Percentiles rank a stretch among this genome's conserved stretches.
phyloP scores from a whole-genome alignment of 2,113 vertebrate genomes.

The Eretmochelys imbricata region DNA sequence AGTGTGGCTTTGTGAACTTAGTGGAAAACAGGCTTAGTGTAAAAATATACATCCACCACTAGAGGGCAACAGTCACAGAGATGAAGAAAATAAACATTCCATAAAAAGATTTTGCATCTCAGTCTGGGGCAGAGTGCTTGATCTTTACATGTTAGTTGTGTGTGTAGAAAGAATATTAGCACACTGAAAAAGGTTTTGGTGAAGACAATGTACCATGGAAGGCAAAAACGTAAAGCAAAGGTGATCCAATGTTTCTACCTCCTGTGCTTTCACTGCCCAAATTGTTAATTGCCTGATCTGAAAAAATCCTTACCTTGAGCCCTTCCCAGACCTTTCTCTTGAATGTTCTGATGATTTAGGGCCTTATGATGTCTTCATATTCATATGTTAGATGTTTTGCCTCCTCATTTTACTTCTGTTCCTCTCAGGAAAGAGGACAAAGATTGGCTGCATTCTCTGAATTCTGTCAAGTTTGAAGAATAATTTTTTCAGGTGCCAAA shows the following conservation, averaged over 20 bases:
- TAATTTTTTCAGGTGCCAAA: neutral
- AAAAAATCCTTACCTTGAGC: neutral
- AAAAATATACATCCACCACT: neutral
- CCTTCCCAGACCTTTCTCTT: neutral
- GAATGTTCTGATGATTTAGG: neutral
- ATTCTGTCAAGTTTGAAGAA: neutral
- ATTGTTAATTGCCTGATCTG: neutral
- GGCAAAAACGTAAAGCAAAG: neutral
- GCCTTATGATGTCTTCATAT: neutral
- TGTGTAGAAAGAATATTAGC: neutral
- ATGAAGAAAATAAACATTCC: neutral
- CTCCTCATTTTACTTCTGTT: neutral
- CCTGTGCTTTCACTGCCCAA: neutral
- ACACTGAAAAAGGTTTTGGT: neutral
- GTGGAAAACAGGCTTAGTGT: accelerated
- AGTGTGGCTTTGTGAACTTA: neutral
- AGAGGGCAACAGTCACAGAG: conserved; percentile 50
- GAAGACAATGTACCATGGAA: accelerated
- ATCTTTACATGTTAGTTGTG: neutral
- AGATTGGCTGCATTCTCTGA: neutral
- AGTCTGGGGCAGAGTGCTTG: accelerated
- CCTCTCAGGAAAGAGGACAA: neutral
- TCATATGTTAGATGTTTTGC: neutral
- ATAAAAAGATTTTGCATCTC: neutral
- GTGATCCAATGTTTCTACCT: accelerated